Percentiles rank a stretch among this genome's conserved stretches.
These are phyloP conservation scores for Physocephala rufipes DNA, from an alignment of 2,888 invertebrate species.

Conservation along the genomic window DNA sequence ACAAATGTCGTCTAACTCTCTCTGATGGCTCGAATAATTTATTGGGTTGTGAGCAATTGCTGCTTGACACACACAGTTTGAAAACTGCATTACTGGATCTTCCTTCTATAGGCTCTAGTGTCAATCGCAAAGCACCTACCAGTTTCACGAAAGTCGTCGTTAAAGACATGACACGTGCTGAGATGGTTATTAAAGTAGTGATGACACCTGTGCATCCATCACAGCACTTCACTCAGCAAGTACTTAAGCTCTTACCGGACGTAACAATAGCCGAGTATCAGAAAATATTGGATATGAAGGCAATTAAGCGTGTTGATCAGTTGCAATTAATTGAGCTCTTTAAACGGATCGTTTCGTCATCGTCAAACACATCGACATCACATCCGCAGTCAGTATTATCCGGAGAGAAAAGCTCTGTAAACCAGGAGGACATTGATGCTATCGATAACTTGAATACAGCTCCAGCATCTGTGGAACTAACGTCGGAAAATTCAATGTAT, in stretches of 20 bases:
- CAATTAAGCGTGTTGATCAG: conserved; percentile 71
- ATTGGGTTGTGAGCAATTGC: conserved; percentile 92
- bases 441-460: conserved; percentile 27
- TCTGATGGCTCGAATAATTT: conserved; percentile 65
- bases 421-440: conserved; percentile 26
- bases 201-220: conserved; percentile 89
- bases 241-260: conserved; percentile 88
- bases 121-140: conserved; percentile 88
- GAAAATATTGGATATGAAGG: conserved; percentile 96
- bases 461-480: neutral
- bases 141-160: conserved; percentile 80
- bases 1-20: conserved; percentile 83
- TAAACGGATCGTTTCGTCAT: conserved; percentile 65
- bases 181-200: conserved; percentile 98
- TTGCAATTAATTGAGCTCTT: conserved; percentile 70
- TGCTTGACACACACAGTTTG: conserved; percentile 93
- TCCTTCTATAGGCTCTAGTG: conserved; percentile 90
- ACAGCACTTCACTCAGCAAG: conserved; percentile 87
- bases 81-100: conserved; percentile 93
- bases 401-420: no score
- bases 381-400: conserved; percentile 20
- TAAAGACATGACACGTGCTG: conserved; percentile 94
- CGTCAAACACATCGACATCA: conserved; percentile 47
- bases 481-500: neutral
- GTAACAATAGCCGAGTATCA: conserved; percentile 90